Percentiles rank a stretch among this genome's conserved stretches.
These are phyloP conservation scores for Phenganax marumi DNA, from an alignment of 92 coral and sea anemone genomes.

Conservation along the genomic window DNA sequence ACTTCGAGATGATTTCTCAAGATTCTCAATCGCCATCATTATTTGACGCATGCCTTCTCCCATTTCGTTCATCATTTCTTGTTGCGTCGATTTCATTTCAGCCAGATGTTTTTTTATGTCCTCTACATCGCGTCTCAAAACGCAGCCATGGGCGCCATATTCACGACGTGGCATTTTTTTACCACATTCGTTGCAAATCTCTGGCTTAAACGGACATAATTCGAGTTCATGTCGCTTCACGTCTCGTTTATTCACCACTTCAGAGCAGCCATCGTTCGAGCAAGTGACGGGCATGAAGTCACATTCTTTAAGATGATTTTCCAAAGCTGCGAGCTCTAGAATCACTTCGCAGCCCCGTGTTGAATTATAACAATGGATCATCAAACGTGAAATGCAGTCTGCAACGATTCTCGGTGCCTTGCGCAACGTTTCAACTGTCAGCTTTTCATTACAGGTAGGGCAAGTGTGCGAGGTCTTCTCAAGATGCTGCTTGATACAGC, in stretches of 20 bases:
- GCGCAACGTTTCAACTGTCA: constrained; percentile 35
- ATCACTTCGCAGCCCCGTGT: not conserved
- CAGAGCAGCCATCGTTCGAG: constrained; percentile 12
- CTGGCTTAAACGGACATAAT: not conserved
- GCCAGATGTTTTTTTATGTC: constrained; percentile 6
- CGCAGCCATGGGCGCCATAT: constrained; percentile 26
- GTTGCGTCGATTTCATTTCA: not conserved
- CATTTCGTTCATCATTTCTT: not conserved
- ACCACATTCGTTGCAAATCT: not conserved
- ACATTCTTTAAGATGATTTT: constrained; percentile 3
- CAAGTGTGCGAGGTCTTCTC: constrained; percentile 23
- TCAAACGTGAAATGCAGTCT: not conserved
- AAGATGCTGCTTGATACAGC: constrained; percentile 8
- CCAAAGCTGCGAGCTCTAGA: constrained; percentile 2
- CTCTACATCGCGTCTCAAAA: constrained; percentile 17
- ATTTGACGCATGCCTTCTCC: not conserved
- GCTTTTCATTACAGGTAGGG: constrained; percentile 47
- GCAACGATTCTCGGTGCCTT: constrained; percentile 47
- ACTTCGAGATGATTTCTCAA: not conserved
- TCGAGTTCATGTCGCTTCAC: not conserved
- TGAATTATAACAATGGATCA: constrained; percentile 1
- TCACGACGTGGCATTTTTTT: constrained; percentile 6
- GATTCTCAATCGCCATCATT: not conserved
- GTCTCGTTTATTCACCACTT: constrained; percentile 6
- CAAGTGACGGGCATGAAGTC: constrained; percentile 19